phyloP scores from a whole-genome alignment of 2,888 invertebrate species.

The Apodemia mormo region DNA sequence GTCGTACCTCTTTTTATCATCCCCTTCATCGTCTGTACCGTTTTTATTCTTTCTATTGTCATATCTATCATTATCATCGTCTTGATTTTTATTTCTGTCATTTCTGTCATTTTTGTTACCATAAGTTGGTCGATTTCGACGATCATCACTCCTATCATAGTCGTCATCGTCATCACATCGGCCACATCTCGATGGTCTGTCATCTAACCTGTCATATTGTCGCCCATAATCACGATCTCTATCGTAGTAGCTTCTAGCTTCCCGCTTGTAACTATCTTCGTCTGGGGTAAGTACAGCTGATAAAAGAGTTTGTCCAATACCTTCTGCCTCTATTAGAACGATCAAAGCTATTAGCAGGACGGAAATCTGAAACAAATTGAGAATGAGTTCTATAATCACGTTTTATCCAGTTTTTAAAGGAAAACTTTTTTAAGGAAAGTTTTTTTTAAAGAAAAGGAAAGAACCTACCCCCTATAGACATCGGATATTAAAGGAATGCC shows the following conservation, averaged over 20 bases:
- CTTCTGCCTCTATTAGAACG: slow-evolving; percentile 40
- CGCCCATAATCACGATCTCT: slow-evolving; percentile 57
- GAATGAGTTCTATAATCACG: not conserved
- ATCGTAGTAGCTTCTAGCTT: slow-evolving; percentile 66
- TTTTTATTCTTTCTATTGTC: slow-evolving; percentile 54
- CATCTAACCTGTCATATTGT: slow-evolving; percentile 54
- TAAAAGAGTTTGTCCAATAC: slow-evolving; percentile 55
- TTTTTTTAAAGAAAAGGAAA: no score
- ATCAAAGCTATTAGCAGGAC: slow-evolving; percentile 41
- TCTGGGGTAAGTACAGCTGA: slow-evolving; percentile 49
- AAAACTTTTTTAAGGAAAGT: no score
- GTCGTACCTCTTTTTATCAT: slow-evolving; percentile 52
- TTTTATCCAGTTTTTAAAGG: no score
- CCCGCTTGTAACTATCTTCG: slow-evolving; percentile 42
- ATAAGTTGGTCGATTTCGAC: slow-evolving; percentile 57
- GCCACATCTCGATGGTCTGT: slow-evolving; percentile 57
- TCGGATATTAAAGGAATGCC: no score
- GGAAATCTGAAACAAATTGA: slow-evolving; percentile 51
- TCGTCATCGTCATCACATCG: slow-evolving; percentile 56
- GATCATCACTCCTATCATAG: slow-evolving; percentile 49
- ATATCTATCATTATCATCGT: slow-evolving; percentile 42
- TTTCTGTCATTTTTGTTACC: slow-evolving; percentile 62
- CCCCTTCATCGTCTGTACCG: slow-evolving; percentile 46
- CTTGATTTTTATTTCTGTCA: slow-evolving; percentile 52
- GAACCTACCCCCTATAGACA: no score